These are phyloP conservation scores for Phylloscopus whistleri DNA, from an alignment of 2,113 vertebrate genomes.

Conservation along the genomic window DNA sequence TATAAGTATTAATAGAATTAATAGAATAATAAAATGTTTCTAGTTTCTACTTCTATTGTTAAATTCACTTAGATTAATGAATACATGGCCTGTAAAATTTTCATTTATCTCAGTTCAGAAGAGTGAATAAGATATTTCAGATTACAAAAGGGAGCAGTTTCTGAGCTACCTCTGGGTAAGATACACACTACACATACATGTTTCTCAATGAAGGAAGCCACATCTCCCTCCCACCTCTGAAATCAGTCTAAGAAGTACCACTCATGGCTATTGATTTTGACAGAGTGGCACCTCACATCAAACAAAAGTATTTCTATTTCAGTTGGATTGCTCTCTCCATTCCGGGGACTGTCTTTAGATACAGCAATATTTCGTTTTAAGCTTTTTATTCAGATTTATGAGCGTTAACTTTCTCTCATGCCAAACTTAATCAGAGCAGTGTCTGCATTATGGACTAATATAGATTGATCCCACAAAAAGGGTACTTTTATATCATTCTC, in stretches of 20 bases:
- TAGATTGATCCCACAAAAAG: background rate
- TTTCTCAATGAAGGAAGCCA: background rate
- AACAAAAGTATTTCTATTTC: background rate
- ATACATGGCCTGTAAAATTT: background rate
- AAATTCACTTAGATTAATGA: background rate
- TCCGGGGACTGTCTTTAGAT: background rate
- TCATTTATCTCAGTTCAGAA: background rate
- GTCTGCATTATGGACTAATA: background rate
- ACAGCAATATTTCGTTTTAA: background rate
- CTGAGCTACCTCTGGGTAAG: background rate
- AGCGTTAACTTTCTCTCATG: background rate
- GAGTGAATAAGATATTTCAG: background rate
- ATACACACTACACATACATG: no score
- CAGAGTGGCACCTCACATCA: background rate
- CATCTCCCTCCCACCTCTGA: background rate
- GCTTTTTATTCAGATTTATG: background rate
- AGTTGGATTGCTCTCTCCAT: background rate
- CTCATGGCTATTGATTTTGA: background rate
- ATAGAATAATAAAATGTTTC: background rate
- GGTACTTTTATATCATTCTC: background rate
- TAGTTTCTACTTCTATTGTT: background rate
- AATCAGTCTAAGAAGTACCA: background rate
- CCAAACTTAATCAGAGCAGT: background rate
- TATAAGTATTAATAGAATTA: background rate
- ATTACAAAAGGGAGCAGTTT: background rate